A percentile compares a stretch with the other conserved stretches of the same genome.
Conservation (phyloP, 2,888 invertebrate species). For the Pyrrhia umbra region DNA sequence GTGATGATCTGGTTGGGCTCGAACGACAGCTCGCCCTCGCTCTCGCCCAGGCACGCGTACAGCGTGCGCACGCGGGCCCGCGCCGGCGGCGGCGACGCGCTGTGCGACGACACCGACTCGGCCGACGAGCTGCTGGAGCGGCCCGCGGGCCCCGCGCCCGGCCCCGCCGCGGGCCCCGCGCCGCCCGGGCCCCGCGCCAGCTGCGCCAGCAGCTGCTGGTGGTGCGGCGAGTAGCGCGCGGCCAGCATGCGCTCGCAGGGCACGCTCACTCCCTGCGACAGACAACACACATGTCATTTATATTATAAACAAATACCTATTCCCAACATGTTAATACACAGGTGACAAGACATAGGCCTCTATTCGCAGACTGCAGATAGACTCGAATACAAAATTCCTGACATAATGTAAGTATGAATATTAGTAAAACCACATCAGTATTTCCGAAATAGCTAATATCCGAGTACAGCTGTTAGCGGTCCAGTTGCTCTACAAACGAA, state of each 20-base stretch:
- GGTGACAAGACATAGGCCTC: too few relatives aligned
- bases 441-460: too few relatives aligned
- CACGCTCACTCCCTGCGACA: constrained; percentile 47
- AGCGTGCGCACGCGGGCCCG: constrained; percentile 95
- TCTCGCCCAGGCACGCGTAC: constrained; percentile 98
- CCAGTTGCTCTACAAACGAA: too few relatives aligned
- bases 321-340: too few relatives aligned
- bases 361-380: too few relatives aligned
- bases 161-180: constrained; percentile 84
- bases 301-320: neutral
- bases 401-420: too few relatives aligned
- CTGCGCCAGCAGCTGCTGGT: constrained; percentile 83
- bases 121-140: constrained; percentile 93
- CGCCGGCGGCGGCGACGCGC: constrained; percentile 84
- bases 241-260: constrained; percentile 49
- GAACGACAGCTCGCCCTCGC: constrained; percentile 99
- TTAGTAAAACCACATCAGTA: too few relatives aligned
- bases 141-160: constrained; percentile 87
- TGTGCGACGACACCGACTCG: constrained; percentile 93
- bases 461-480: too few relatives aligned
- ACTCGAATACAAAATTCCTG: too few relatives aligned
- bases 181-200: constrained; percentile 79
- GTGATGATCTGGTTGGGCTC: constrained; percentile 99
- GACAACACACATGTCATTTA: neutral
- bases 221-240: constrained; percentile 82